phyloP scores from a whole-genome alignment of 1,140 invertebrate species.

The Chrysomallon squamiferum region DNA sequence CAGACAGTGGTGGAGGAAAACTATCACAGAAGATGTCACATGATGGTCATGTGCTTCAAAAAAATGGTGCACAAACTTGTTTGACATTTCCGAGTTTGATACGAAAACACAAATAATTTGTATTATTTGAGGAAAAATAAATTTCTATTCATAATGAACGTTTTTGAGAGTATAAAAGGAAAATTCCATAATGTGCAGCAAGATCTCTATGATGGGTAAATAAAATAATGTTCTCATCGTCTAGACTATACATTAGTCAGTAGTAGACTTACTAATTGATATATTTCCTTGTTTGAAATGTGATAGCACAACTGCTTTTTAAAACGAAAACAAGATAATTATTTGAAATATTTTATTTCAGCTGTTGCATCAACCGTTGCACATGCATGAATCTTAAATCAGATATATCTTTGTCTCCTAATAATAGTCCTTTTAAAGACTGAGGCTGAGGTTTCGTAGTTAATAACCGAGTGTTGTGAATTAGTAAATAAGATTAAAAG shows the following conservation, averaged over 20 bases:
- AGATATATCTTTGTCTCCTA: no score
- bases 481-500: no score
- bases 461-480: no score
- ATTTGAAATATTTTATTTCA: not conserved
- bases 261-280: not conserved
- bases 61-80: not conserved
- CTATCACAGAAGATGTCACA: not conserved
- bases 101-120: no score
- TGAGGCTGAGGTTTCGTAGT: no score
- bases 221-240: not conserved
- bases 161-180: constrained; percentile 14
- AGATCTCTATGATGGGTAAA: constrained; percentile 17
- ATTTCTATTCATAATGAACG: constrained; percentile 10
- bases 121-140: not conserved
- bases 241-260: not conserved
- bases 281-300: not conserved
- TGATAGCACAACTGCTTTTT: not conserved
- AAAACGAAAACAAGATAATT: not conserved
- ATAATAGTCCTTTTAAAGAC: no score
- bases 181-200: constrained; percentile 16
- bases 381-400: not conserved
- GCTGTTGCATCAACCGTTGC: not conserved
- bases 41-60: constrained; percentile 6
- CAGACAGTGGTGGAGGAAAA: not conserved
- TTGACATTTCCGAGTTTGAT: not conserved